A percentile compares a stretch with the other conserved stretches of the same genome.
phyloP scores from a whole-genome alignment of 2,113 vertebrate genomes.

The Mormyrus iriodes region DNA sequence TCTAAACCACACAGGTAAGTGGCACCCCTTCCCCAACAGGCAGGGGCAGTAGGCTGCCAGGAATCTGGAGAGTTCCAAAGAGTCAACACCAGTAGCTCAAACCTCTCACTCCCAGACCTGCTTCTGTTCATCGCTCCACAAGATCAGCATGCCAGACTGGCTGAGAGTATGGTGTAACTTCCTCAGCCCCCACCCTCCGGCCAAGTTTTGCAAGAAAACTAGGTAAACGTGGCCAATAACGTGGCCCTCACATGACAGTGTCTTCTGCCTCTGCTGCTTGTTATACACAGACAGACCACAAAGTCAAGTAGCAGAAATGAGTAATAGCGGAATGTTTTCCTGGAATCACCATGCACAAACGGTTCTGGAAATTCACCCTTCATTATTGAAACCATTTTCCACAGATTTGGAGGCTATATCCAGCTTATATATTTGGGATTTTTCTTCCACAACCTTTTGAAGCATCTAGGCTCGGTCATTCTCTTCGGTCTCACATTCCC shows the following conservation, averaged over 20 bases:
- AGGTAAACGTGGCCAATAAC: not conserved
- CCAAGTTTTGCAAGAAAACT: not conserved
- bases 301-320: not conserved
- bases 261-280: not conserved
- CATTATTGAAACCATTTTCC: not conserved
- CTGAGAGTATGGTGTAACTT: not conserved
- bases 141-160: not conserved
- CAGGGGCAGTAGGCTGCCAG: not conserved
- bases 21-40: not conserved
- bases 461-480: not conserved
- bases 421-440: not conserved
- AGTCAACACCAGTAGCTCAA: not conserved
- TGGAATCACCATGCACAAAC: not conserved
- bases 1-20: not conserved
- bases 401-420: constrained; percentile 5
- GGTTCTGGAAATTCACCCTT: not conserved
- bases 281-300: not conserved
- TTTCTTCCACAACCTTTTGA: not conserved
- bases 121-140: not conserved
- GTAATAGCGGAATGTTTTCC: not conserved
- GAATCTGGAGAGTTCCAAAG: not conserved
- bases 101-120: not conserved
- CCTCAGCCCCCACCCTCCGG: not conserved
- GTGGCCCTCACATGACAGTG: not conserved
- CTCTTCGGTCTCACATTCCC: not conserved